Conservation (phyloP, 1,140 invertebrate genomes). For the Oreohelix idahoensis region DNA sequence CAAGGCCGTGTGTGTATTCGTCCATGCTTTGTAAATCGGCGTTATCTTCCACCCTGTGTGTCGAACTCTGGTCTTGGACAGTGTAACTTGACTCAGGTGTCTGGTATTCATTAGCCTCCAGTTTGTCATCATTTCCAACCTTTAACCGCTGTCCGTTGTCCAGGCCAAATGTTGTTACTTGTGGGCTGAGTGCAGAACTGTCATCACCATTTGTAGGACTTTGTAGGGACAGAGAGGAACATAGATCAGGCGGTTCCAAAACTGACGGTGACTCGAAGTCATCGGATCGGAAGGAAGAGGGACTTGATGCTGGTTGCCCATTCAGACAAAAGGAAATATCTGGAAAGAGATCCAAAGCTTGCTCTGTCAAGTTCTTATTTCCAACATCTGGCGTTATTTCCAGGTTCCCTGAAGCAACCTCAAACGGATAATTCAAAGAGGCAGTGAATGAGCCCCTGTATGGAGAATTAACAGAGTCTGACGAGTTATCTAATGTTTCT, state of each 20-base stretch:
- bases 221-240: neutral
- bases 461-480: neutral
- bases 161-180: neutral
- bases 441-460: neutral
- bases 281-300: neutral
- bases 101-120: neutral
- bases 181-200: neutral
- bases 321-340: neutral
- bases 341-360: neutral
- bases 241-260: neutral
- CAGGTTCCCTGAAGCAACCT: neutral
- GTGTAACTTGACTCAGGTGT: neutral
- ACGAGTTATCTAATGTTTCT: neutral
- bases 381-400: neutral
- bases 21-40: neutral
- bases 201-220: neutral
- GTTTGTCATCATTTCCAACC: neutral
- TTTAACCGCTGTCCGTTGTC: neutral
- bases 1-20: neutral
- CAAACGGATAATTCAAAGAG: neutral
- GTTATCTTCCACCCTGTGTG: neutral
- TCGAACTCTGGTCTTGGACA: neutral
- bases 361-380: neutral
- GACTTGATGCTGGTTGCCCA: neutral
- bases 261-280: neutral